These are phyloP conservation scores for Microtus oregoni DNA, from an alignment of 2,113 vertebrate species.

Conservation along the genomic window DNA sequence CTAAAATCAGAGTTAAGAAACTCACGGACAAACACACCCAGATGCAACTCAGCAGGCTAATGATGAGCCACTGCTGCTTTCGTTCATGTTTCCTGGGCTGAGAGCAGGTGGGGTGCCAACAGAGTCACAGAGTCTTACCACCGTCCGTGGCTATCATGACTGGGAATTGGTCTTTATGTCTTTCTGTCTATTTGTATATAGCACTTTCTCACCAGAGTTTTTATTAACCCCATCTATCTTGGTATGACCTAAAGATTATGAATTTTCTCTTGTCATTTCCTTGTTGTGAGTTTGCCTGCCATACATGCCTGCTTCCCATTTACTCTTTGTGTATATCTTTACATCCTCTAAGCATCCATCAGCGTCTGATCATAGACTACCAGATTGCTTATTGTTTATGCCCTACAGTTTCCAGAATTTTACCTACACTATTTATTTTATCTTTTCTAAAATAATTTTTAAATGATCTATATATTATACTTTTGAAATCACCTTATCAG, in stretches of 20 bases:
- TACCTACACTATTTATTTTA: background rate
- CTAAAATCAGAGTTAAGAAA: background rate
- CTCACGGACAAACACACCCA: background rate
- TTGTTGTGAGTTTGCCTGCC: background rate
- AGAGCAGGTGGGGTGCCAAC: background rate
- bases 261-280: background rate
- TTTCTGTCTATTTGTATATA: slow-evolving; percentile 27
- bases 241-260: background rate
- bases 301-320: background rate
- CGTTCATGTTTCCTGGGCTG: background rate
- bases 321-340: background rate
- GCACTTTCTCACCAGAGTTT: background rate
- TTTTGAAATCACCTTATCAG: slow-evolving; percentile 35
- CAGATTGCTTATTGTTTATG: background rate
- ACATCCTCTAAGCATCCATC: background rate
- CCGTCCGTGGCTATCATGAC: background rate
- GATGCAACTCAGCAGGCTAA: background rate
- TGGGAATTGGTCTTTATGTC: background rate
- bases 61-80: background rate
- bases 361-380: background rate
- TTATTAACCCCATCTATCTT: background rate
- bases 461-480: background rate
- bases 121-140: background rate
- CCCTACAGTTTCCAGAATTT: background rate
- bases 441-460: slow-evolving; percentile 3